Percentiles rank a stretch among this genome's conserved stretches.
Evolutionary conservation across 2,113 vertebrate genomes (phyloP).

Genomic region (Balaeniceps rex): DNA sequence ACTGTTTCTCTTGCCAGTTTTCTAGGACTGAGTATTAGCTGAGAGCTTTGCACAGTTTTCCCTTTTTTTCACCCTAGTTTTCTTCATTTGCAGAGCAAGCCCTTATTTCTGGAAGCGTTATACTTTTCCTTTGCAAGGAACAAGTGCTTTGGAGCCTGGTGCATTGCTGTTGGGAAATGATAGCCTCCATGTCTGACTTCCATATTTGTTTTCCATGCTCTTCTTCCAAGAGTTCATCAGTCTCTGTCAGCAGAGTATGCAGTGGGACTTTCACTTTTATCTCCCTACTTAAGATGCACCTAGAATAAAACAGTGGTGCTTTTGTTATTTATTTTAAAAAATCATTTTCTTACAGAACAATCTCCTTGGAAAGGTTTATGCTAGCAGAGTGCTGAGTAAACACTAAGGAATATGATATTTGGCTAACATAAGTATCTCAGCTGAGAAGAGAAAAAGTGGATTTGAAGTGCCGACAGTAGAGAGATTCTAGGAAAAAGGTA

Average conservation of each 20-base stretch:
- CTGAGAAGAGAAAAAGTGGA: background rate
- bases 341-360: background rate
- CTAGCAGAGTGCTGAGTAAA: background rate
- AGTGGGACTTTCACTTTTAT: background rate
- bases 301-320: background rate
- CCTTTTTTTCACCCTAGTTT: rapidly evolving
- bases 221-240: background rate
- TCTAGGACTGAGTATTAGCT: background rate
- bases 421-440: background rate
- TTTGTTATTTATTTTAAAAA: background rate
- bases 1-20: background rate
- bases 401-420: background rate
- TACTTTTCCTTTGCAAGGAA: background rate
- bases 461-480: background rate
- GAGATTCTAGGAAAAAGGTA: background rate
- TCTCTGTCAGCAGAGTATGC: background rate
- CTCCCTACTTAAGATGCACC: background rate
- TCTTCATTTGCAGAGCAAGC: background rate
- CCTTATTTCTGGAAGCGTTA: background rate
- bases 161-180: background rate
- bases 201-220: background rate
- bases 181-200: background rate
- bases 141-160: background rate
- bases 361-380: background rate
- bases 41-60: background rate